phyloP scores from a whole-genome alignment of 2,888 invertebrate genomes.

The Pterobdella sp. region DNA sequence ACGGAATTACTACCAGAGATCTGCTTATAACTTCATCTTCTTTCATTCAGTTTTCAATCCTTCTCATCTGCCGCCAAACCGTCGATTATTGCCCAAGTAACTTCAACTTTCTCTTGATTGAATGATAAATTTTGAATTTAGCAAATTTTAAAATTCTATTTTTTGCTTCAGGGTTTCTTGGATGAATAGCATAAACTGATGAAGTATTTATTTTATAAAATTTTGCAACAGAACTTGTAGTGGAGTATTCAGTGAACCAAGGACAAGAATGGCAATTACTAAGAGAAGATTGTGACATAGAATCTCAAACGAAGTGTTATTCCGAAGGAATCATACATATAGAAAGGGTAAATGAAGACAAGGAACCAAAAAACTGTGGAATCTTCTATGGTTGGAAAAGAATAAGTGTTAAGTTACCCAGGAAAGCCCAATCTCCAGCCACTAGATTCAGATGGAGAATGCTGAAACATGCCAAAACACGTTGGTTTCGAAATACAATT shows the following conservation, averaged over 20 bases:
- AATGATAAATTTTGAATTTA: too few species aligned
- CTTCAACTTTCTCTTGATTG: too few species aligned
- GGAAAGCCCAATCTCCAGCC: neutral
- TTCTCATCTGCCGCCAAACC: too few species aligned
- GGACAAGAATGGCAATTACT: neutral
- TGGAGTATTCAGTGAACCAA: neutral
- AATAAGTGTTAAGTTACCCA: neutral
- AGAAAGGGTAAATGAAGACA: neutral
- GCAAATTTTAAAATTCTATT: too few species aligned
- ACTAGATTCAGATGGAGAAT: slow-evolving; percentile 1
- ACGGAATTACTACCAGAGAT: neutral
- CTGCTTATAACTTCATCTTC: neutral
- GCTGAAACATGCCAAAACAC: too few species aligned
- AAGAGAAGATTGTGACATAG: neutral
- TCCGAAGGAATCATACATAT: neutral
- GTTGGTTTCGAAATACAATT: too few species aligned
- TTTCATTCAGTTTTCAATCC: neutral
- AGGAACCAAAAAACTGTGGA: neutral
- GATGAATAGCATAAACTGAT: too few species aligned
- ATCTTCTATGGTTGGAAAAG: neutral
- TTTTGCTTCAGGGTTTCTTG: too few species aligned
- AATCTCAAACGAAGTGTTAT: too few species aligned
- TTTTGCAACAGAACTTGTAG: neutral
- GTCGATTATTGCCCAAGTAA: too few species aligned
- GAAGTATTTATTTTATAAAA: too few species aligned